Evolutionary conservation across 2,113 vertebrate species (phyloP), one percentile per base, ranked within the genome.

Genomic region (Sander vitreus): DNA sequence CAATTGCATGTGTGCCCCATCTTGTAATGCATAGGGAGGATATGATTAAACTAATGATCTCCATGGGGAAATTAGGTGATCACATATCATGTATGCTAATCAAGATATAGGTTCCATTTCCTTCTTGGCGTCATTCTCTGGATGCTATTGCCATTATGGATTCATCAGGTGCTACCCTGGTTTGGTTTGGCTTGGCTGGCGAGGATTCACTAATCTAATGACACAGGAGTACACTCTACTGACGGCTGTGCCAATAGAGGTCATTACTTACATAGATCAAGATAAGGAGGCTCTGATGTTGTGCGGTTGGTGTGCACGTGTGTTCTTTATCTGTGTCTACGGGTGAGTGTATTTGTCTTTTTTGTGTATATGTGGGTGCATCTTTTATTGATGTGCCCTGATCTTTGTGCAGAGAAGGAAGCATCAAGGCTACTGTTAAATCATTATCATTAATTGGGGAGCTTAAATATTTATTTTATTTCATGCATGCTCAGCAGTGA

Each of bases 211-310:
- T 83, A 65, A 81, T 89, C 79, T 89, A 83, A 81, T 88, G 77
- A 92, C 67, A 83, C 76, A 62, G 74, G 2, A 72, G 62, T 39
- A 25, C 68, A 73, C 15, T 13, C 51, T 33, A 4, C 78, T 63
- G 75, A 69, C 87, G 78, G 80, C 63, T 53, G 59, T 73, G 86
- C 76, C 88, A 83, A 84, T 87, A 86, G 65, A 89, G 83, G 85
- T 84, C 81, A 19, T 89, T 86, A 79, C 75, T 55, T 82, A 67
- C 73, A 91, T 64, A 80, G 84, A 89, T 91, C 50, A 78, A 83
- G 86, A 93, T 90, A 91, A 93, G 81, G 57, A 86, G 73, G 78
- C 63, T 67, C 30, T 68, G 81, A 78, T n/a, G 53, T 68, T 66
- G 74, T 69, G 25, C 25, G 16, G 12, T 43, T 45, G 48, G 2